These are phyloP conservation scores for Ichneumoninae sp. DNA, from an alignment of 2,888 invertebrate genomes.

Conservation along the genomic window DNA sequence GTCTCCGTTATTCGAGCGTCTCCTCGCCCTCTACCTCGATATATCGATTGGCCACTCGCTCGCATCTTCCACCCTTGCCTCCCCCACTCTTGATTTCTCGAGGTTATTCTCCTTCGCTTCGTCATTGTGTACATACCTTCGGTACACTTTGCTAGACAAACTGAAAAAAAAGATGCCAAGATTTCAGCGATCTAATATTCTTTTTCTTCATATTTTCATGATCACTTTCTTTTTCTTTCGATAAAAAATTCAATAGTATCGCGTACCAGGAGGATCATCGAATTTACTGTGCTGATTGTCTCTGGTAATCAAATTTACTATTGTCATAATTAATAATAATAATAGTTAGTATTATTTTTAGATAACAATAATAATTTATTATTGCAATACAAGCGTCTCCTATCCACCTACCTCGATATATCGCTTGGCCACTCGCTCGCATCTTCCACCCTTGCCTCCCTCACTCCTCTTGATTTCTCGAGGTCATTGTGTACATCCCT, in stretches of 20 bases:
- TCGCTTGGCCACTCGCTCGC: constrained; percentile 52
- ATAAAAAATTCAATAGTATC: not conserved
- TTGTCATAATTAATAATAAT: not conserved
- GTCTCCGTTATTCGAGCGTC: constrained; percentile 56
- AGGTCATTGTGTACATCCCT: constrained; percentile 9
- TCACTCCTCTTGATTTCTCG: not conserved
- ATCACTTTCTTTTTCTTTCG: not conserved
- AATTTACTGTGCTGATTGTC: not conserved
- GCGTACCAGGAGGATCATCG: too few relatives aligned
- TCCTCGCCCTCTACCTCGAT: constrained; percentile 45
- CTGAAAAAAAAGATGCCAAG: not conserved
- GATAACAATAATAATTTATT: too few relatives aligned
- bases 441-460: constrained; percentile 28
- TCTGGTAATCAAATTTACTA: not conserved
- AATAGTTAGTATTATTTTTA: too few relatives aligned
- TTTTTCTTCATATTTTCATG: too few relatives aligned
- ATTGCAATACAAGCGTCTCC: constrained; percentile 18
- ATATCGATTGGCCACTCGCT: constrained; percentile 58
- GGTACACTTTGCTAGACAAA: not conserved
- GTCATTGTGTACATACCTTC: constrained; percentile 10
- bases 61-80: constrained; percentile 30
- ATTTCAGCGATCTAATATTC: too few relatives aligned
- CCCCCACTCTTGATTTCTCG: not conserved
- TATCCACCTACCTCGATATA: constrained; percentile 52
- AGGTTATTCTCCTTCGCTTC: constrained; percentile 15